These are phyloP conservation scores for Apodemia arnacis DNA, from an alignment of 2,888 invertebrate species.

Conservation along the genomic window DNA sequence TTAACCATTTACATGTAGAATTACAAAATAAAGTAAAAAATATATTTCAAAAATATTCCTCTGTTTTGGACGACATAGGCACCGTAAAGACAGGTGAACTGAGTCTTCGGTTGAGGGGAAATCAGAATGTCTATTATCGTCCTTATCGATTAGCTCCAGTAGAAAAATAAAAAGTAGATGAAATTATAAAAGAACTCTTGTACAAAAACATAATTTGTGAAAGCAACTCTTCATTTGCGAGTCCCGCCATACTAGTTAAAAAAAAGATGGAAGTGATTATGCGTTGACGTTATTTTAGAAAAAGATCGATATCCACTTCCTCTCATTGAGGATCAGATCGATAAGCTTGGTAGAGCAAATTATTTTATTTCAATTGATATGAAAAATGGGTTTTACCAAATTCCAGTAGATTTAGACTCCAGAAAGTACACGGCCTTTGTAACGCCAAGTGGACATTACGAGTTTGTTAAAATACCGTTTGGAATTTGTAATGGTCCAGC, in stretches of 20 bases:
- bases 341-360: neutral
- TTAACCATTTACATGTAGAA: constrained; percentile 28
- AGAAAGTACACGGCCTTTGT: neutral
- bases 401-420: neutral
- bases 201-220: constrained; percentile 64
- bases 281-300: constrained; percentile 59
- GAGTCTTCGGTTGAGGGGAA: constrained; percentile 40
- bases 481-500: neutral
- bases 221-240: constrained; percentile 72
- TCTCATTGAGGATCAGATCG: constrained; percentile 7
- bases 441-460: constrained; percentile 5
- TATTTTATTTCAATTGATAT: neutral
- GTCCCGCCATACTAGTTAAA: constrained; percentile 74
- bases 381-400: neutral
- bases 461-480: constrained; percentile 54
- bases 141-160: constrained; percentile 73
- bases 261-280: constrained; percentile 72
- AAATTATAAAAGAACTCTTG: constrained; percentile 65
- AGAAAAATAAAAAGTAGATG: constrained; percentile 68
- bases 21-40: constrained; percentile 40
- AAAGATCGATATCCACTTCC: neutral
- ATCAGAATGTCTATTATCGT: constrained; percentile 54
- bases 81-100: constrained; percentile 66
- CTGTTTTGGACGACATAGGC: constrained; percentile 38
- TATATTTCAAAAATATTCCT: constrained; percentile 58